Percentiles rank a stretch among this genome's conserved stretches.
Evolutionary conservation across 2,888 invertebrate genomes (phyloP).

Genomic region (Spialia ferax): DNA sequence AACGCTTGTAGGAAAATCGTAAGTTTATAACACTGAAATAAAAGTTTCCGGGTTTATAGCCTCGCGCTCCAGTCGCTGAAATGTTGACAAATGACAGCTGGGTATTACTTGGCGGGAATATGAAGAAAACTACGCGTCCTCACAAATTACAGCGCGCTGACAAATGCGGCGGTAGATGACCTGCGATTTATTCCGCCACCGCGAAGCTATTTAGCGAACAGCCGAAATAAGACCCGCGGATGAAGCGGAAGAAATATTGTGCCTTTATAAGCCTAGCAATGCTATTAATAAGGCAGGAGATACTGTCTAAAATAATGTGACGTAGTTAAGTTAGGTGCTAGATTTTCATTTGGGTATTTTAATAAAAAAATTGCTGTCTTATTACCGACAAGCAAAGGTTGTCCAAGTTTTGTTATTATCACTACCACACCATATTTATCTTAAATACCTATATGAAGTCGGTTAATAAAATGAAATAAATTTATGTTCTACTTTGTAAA

Average conservation of each 20-base stretch:
- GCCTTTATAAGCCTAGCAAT: slow-evolving; percentile 28
- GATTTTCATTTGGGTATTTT: neutral
- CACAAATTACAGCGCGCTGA: slow-evolving; percentile 73
- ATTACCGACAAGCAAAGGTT: too few species aligned
- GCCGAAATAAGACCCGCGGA: slow-evolving; percentile 66
- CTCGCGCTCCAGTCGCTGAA: slow-evolving; percentile 32
- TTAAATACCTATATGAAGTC: too few species aligned
- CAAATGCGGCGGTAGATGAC: slow-evolving; percentile 68
- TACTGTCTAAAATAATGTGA: slow-evolving; percentile 3
- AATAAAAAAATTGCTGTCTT: neutral
- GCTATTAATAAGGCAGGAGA: slow-evolving; percentile 28
- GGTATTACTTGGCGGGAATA: slow-evolving; percentile 72
- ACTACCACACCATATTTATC: too few species aligned
- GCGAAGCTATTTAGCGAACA: slow-evolving; percentile 62
- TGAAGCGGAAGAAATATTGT: slow-evolving; percentile 43
- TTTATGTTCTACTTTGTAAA: too few species aligned
- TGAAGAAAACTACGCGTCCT: slow-evolving; percentile 73
- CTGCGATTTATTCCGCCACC: slow-evolving; percentile 60
- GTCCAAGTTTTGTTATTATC: too few species aligned
- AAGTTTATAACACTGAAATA: slow-evolving; percentile 31
- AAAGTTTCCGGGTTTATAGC: slow-evolving; percentile 24
- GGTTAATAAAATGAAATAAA: too few species aligned
- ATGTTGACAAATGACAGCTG: slow-evolving; percentile 71
- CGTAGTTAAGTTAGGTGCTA: neutral
- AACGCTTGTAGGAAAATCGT: slow-evolving; percentile 5